Evolutionary conservation across 2,888 invertebrate species (phyloP), one percentile per base, ranked within the genome.

Genomic region (Daptonema setosum): DNA sequence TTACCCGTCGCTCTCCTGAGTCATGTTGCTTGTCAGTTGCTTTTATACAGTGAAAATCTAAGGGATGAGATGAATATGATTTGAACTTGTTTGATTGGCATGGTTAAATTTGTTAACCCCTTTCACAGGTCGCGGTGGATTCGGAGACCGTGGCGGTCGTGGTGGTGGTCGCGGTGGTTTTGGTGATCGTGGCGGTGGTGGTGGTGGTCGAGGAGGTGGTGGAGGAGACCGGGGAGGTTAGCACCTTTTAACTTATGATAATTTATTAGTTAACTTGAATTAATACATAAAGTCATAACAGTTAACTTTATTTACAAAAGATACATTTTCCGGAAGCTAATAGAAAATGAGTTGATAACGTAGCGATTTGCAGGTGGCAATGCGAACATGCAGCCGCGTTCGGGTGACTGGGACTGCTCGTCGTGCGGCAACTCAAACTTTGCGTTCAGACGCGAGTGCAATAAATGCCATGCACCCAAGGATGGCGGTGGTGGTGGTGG

Each of bases 401-500:
- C 62, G 30, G 63, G 60, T 56, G 67, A 67, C 55, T 67, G 67
- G 67, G 57, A 56, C 22, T 67, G 67, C 60, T 61, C 56, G 1
- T 51, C 56, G 28, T 67, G 66, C 56, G 64, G 64, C 54, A 67
- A 67, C 59, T 61, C 60, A 54, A 67, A 67, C 60, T 67, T 67
- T 47, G 66, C 62, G 24, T 67, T 67, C 64, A 61, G 64, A n/a
- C 52, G 57, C n/a, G 61, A 60, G 28, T 64, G 64, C 62, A 64
- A 64, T 52, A 59, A 60, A 3, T 63, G 63, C 52, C 56, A 59
- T 2, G 47, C 59, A 11, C 26, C 52, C 28, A n/a, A 30, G 5
- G 1, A 20, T 2, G 52, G 28, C 2, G 55, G 50, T 5, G 55
- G 55, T 17, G 8, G 17, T 17, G 50, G 50, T 11, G 50, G 50